Conservation (phyloP, 2,113 vertebrate genomes). For the Boulengeromyrus knoepffleri region DNA sequence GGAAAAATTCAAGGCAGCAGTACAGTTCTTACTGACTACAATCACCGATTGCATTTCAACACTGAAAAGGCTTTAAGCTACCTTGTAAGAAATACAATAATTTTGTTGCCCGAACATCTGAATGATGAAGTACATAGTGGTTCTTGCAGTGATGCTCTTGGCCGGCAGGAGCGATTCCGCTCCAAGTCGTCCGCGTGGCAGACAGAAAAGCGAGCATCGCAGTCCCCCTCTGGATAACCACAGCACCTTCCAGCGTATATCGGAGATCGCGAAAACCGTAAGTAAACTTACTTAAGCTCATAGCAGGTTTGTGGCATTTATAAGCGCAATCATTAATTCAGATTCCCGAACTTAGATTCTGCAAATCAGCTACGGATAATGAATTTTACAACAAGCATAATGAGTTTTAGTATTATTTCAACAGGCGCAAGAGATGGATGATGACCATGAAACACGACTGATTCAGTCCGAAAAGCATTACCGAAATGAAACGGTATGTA, state of each 20-base stretch:
- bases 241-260: slow-evolving; percentile 33
- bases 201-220: neutral
- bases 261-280: slow-evolving; percentile 26
- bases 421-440: slow-evolving; percentile 38
- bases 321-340: neutral
- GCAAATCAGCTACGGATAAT: neutral
- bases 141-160: slow-evolving; percentile 16
- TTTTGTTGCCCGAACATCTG: neutral
- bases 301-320: neutral
- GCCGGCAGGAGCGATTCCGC: neutral
- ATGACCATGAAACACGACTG: slow-evolving; percentile 37
- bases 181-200: neutral
- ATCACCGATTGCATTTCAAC: neutral
- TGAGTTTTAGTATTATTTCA: neutral
- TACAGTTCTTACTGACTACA: neutral
- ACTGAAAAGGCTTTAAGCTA: neutral
- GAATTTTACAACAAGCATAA: neutral
- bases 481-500: slow-evolving; percentile 7
- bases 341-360: neutral
- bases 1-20: neutral
- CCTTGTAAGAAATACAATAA: neutral
- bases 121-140: slow-evolving; percentile 25
- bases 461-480: slow-evolving; percentile 23
- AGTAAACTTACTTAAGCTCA: slow-evolving; percentile 11
- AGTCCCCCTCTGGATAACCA: slow-evolving; percentile 32